Percentiles rank a stretch among this genome's conserved stretches.
These are phyloP conservation scores for Polymixis lichenea DNA, from an alignment of 2,888 invertebrate genomes.

Conservation along the genomic window DNA sequence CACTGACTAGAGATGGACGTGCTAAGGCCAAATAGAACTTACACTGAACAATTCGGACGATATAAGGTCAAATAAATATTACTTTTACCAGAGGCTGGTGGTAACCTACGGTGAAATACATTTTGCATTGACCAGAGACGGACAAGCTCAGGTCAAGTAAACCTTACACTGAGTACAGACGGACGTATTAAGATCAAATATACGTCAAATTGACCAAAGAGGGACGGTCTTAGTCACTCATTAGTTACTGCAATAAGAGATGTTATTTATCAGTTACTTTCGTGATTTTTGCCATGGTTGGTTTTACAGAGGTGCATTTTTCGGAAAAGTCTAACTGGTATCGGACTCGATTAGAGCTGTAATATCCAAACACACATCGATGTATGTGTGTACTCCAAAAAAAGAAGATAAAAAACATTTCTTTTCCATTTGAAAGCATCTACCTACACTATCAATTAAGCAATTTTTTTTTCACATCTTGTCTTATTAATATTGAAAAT, in stretches of 20 bases:
- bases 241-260: neutral
- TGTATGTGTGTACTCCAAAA: neutral
- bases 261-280: neutral
- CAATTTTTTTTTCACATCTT: neutral
- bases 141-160: no score
- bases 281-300: neutral
- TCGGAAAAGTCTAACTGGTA: neutral
- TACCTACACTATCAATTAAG: neutral
- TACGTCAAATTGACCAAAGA: no score
- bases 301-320: neutral
- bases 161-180: fast-evolving
- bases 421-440: neutral
- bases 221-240: neutral
- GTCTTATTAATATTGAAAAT: neutral
- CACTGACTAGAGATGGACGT: neutral
- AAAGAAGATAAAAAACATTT: neutral
- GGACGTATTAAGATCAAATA: neutral
- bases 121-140: neutral
- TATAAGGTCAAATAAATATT: constrained; percentile 7
- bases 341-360: neutral
- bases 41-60: neutral
- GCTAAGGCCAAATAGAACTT: neutral
- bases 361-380: neutral
- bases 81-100: no score
- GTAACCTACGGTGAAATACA: no score